A percentile compares a stretch with the other conserved stretches of the same genome.
Evolutionary conservation across 2,797 vertebrate genomes (phyloP).

Genomic region (Gila robusta): DNA sequence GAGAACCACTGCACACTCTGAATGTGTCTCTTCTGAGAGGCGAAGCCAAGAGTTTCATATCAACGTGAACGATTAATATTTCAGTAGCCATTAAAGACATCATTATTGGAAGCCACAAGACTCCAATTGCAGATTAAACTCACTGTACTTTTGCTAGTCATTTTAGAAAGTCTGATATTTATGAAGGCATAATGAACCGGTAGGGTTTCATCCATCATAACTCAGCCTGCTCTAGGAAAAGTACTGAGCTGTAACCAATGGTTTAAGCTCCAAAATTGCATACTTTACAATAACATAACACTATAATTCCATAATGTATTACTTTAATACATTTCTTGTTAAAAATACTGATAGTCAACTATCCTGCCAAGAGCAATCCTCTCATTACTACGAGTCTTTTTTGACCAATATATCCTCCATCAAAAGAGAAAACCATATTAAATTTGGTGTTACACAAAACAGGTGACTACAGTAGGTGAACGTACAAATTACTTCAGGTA

Average conservation of each 20-base stretch:
- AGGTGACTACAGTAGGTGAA: not conserved
- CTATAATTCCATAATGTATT: not conserved
- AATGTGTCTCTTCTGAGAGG: not conserved
- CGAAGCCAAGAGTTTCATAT: conserved; percentile 37
- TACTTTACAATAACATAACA: not conserved
- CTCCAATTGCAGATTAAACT: conserved; percentile 37
- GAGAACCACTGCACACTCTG: not conserved
- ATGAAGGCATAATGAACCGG: conserved; percentile 27
- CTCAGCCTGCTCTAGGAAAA: not conserved
- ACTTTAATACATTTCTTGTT: not conserved
- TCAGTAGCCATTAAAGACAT: conserved; percentile 50
- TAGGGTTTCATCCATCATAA: conserved; percentile 16
- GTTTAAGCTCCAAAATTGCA: not conserved
- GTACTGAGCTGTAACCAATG: not conserved
- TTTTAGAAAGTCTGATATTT: conserved; percentile 38
- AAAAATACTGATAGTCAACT: not conserved
- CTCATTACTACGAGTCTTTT: not conserved
- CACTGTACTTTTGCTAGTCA: conserved; percentile 45
- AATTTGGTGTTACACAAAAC: not conserved
- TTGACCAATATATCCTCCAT: not conserved
- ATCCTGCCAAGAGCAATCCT: not conserved
- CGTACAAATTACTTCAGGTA: conserved; percentile 6
- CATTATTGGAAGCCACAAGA: conserved; percentile 38
- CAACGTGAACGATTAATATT: conserved; percentile 52
- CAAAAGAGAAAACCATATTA: not conserved